Percentiles rank a stretch among this genome's conserved stretches.
Evolutionary conservation across 2,888 invertebrate genomes (phyloP).

Genomic region (Xiphydria camelus): DNA sequence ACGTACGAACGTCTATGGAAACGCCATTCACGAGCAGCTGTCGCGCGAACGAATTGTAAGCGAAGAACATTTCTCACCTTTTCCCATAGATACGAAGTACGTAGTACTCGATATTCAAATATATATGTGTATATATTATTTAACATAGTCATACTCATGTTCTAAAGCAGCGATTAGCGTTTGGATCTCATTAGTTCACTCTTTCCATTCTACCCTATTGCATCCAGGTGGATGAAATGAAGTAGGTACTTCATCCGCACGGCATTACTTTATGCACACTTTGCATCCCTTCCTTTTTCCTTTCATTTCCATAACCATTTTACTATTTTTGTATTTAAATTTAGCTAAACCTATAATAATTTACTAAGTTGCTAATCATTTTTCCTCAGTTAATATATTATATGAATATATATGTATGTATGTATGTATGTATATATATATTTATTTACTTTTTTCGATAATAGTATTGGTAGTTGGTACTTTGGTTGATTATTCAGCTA

Average conservation of each 20-base stretch:
- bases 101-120: conserved; percentile 20
- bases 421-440: conserved; percentile 36
- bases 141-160: conserved; percentile 30
- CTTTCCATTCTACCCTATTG: conserved; percentile 5
- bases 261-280: too few relatives aligned
- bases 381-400: conserved; percentile 40
- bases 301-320: conserved; percentile 13
- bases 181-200: conserved; percentile 14
- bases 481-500: conserved; percentile 69
- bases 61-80: conserved; percentile 25
- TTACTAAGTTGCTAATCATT: conserved; percentile 49
- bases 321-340: conserved; percentile 34
- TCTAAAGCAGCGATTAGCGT: conserved; percentile 21
- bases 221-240: too few relatives aligned
- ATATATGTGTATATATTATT: conserved; percentile 55
- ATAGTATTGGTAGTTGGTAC: conserved; percentile 68
- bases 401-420: conserved; percentile 25
- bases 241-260: too few relatives aligned
- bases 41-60: conserved; percentile 27
- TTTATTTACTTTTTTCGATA: conserved; percentile 33
- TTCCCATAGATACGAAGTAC: conserved; percentile 28
- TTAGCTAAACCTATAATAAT: conserved; percentile 51
- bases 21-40: conserved; percentile 22
- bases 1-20: not conserved
- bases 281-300: too few relatives aligned